Evolutionary conservation across 2,888 invertebrate genomes (phyloP).

Genomic region (Gastracanthus pulcherrimus): DNA sequence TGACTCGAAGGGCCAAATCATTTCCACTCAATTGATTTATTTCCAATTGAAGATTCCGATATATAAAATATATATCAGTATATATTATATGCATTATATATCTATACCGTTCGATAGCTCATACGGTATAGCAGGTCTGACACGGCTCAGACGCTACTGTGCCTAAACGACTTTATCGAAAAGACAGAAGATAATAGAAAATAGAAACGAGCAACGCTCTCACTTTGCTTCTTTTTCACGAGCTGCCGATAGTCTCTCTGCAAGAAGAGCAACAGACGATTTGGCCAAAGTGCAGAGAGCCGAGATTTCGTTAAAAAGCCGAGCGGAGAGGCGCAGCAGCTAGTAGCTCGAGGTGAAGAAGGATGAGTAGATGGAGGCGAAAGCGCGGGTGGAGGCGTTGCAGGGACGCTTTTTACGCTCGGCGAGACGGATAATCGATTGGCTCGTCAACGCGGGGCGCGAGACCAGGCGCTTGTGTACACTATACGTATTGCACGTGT

Average conservation of each 20-base stretch:
- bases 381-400: slow-evolving; percentile 54
- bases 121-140: too few species aligned
- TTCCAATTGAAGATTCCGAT: too few species aligned
- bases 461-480: not conserved
- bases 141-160: too few species aligned
- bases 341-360: not conserved
- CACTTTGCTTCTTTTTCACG: not conserved
- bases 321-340: not conserved
- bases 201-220: not conserved
- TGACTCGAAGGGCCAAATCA: too few species aligned
- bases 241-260: not conserved
- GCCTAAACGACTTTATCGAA: too few species aligned
- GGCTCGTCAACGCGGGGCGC: slow-evolving; percentile 61
- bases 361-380: slow-evolving; percentile 56
- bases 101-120: too few species aligned
- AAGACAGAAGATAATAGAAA: too few species aligned
- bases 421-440: slow-evolving; percentile 74
- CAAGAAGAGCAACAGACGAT: not conserved
- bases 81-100: too few species aligned
- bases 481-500: not conserved
- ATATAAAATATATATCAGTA: too few species aligned
- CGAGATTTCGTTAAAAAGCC: not conserved
- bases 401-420: slow-evolving; percentile 67
- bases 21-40: too few species aligned
- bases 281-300: not conserved